Conservation (phyloP, 1,140 invertebrate species). For the Drosophila lowei region DNA sequence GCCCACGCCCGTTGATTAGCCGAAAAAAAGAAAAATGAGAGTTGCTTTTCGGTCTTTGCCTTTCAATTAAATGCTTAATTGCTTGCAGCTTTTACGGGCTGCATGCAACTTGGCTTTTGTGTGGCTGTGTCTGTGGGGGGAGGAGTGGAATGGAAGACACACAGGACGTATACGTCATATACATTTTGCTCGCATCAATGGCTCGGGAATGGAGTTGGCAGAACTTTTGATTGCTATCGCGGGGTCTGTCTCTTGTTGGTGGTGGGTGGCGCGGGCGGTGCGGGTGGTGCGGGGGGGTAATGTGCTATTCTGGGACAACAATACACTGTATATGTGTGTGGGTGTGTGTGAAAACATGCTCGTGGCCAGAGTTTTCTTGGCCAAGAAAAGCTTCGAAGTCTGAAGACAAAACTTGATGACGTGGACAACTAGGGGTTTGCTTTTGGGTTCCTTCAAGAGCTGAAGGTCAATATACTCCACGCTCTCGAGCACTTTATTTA, state of each 20-base stretch:
- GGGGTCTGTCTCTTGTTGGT: not conserved
- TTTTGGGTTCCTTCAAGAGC: conserved; percentile 11
- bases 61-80: conserved; percentile 67
- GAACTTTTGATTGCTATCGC: conserved; percentile 39
- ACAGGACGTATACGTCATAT: conserved; percentile 57
- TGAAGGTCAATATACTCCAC: conserved; percentile 52
- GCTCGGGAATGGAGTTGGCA: conserved; percentile 14
- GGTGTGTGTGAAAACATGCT: conserved; percentile 25
- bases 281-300: conserved; percentile 5
- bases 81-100: conserved; percentile 40
- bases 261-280: too few species aligned
- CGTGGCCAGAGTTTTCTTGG: conserved; percentile 29
- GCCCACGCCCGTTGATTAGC: conserved; percentile 42
- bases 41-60: conserved; percentile 16
- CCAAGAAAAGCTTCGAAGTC: conserved; percentile 17
- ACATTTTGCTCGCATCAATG: conserved; percentile 46
- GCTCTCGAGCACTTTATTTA: too few species aligned
- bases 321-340: too few species aligned
- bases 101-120: not conserved
- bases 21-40: conserved; percentile 39
- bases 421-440: conserved; percentile 37
- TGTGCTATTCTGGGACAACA: conserved; percentile 31
- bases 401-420: conserved; percentile 48
- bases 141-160: not conserved
- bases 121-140: not conserved